Percentiles rank a stretch among this genome's conserved stretches.
phyloP scores from a whole-genome alignment of 2,888 invertebrate genomes.

The Sialis fuliginosa region DNA sequence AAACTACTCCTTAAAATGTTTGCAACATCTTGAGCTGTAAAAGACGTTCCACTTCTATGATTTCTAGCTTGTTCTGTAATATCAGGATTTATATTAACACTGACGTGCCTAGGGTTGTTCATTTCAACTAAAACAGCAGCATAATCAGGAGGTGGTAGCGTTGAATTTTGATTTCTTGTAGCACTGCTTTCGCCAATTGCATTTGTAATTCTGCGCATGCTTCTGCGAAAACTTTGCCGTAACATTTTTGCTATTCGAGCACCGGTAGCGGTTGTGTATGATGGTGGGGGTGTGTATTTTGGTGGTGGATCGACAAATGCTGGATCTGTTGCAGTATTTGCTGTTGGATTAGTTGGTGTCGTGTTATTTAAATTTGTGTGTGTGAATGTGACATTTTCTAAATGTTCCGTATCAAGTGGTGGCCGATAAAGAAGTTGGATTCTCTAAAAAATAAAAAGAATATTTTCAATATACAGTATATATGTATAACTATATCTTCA shows the following conservation, averaged over 20 bases:
- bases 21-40: slow-evolving; percentile 38
- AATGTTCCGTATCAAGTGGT: slow-evolving; percentile 32
- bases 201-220: slow-evolving; percentile 48
- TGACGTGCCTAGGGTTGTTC: slow-evolving; percentile 21
- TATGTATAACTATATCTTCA: too few relatives aligned
- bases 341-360: slow-evolving; percentile 12
- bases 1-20: slow-evolving; percentile 37
- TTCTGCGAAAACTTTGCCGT: slow-evolving; percentile 59
- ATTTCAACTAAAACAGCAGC: slow-evolving; percentile 42
- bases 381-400: slow-evolving; percentile 24
- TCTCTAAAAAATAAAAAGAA: slow-evolving; percentile 35
- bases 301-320: slow-evolving; percentile 63
- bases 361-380: slow-evolving; percentile 14
- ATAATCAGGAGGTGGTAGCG: slow-evolving; percentile 42
- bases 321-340: slow-evolving; percentile 16
- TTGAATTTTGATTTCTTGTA: slow-evolving; percentile 10
- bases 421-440: slow-evolving; percentile 73
- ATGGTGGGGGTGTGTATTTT: slow-evolving; percentile 86
- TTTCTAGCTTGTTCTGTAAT: slow-evolving; percentile 5
- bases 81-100: slow-evolving; percentile 6
- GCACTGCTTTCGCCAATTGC: slow-evolving; percentile 22
- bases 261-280: slow-evolving; percentile 82
- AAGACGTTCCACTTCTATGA: slow-evolving; percentile 18
- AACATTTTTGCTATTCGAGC: slow-evolving; percentile 58
- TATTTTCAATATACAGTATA: neutral